These are phyloP conservation scores for Stomatorhinus walkeri DNA, from an alignment of 2,797 vertebrate genomes.

Conservation along the genomic window DNA sequence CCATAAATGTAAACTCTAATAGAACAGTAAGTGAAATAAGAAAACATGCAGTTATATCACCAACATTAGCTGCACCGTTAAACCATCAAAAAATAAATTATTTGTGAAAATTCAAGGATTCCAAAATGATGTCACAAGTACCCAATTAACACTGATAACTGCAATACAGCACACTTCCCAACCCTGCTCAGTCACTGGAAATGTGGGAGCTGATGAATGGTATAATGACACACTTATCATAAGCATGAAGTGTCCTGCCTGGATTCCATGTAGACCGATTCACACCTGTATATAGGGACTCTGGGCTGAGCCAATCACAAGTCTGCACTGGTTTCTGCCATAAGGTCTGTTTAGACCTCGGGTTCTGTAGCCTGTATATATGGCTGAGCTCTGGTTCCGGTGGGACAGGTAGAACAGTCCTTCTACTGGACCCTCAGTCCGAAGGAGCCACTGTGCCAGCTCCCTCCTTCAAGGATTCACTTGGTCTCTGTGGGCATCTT, in stretches of 20 bases:
- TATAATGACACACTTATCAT: neutral
- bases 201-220: neutral
- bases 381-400: constrained; percentile 22
- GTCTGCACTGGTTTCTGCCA: neutral
- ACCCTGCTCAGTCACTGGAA: neutral
- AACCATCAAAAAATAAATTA: constrained; percentile 25
- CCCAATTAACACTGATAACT: constrained; percentile 18
- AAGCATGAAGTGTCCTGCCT: neutral
- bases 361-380: neutral
- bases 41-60: constrained; percentile 29
- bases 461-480: constrained; percentile 49
- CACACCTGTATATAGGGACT: neutral
- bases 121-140: constrained; percentile 25
- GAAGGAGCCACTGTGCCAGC: neutral
- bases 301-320: neutral
- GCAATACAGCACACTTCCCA: neutral
- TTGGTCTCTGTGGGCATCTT: constrained; percentile 85
- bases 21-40: constrained; percentile 17
- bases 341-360: neutral
- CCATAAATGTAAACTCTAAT: constrained; percentile 23
- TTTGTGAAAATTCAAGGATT: constrained; percentile 33
- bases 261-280: neutral
- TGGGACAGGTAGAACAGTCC: neutral
- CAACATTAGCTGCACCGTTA: constrained; percentile 17
- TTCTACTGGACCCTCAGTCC: neutral